Conservation (phyloP, 2,113 vertebrate genomes). For the Henicopernis longicauda region DNA sequence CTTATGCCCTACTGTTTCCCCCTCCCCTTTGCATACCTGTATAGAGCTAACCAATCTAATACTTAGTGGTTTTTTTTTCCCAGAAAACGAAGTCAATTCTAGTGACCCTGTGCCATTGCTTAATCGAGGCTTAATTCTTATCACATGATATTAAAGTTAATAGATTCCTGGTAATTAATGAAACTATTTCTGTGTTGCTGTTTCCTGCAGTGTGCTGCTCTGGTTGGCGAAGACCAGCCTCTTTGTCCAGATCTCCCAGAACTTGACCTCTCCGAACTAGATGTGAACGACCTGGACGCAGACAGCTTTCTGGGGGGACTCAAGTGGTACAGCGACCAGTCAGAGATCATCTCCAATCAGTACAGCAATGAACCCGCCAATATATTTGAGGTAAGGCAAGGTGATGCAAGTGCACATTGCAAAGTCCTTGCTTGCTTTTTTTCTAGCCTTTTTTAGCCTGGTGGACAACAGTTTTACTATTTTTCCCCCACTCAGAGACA, state of each 20-base stretch:
- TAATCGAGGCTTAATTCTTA: constrained; percentile 61
- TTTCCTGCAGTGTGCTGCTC: constrained; percentile 89
- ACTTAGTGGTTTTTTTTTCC: background rate
- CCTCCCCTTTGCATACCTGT: background rate
- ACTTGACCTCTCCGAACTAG: constrained; percentile 99
- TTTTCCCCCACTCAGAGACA: background rate
- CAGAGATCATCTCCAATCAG: constrained; percentile 97
- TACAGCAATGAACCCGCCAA: constrained; percentile 93
- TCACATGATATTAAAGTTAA: constrained; percentile 62
- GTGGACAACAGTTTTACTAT: background rate
- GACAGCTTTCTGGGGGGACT: constrained; percentile 97
- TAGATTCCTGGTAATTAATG: constrained; percentile 62
- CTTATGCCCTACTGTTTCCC: background rate
- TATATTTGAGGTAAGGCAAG: constrained; percentile 92
- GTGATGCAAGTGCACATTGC: background rate
- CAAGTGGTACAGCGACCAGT: constrained; percentile 99
- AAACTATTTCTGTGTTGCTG: constrained; percentile 1
- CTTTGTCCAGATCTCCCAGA: constrained; percentile 98
- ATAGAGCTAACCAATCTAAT: background rate
- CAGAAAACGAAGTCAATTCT: background rate
- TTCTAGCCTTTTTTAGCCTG: background rate
- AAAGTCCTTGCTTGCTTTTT: background rate
- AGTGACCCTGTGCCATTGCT: constrained; percentile 42
- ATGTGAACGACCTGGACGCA: constrained; percentile 95
- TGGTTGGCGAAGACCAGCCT: constrained; percentile 99